Evolutionary conservation across 2,797 vertebrate species (phyloP), one percentile per base, ranked within the genome.

Genomic region (Peromyscus aztecus): DNA sequence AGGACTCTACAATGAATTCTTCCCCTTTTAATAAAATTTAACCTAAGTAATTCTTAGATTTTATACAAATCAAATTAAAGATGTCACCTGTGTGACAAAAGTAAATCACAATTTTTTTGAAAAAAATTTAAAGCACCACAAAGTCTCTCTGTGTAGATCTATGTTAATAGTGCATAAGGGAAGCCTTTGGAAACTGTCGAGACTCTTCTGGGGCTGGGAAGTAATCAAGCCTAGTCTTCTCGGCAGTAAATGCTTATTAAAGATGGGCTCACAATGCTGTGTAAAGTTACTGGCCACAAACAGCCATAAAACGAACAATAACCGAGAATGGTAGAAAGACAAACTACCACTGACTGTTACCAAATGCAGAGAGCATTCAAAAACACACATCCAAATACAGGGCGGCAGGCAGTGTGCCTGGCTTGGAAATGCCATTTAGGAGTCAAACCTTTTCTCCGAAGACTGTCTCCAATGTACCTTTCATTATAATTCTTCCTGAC

Each of bases 161-260:
- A 91, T 97, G 91, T 97, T 97, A 94, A 93, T 71, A 88, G 46
- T 11, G 19, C 31, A 88, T 65, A 65, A 88, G 31, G n/a, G 93
- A 97, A 97, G 21, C 90, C 94, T 16, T 12, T 43, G 12, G 84
- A 90, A 98, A 95, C 37, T n/a, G 6, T 65, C 78, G 89, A 94
- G 92, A 77, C 9, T 14, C 16, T 75, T 27, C 80, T 90, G 89
- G 97, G 95, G 34, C 91, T 61, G 97, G 73, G 96, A 97, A 96
- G 75, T 93, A 97, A 97, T 71, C 94, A 97, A 98, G 0, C 3
- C 65, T 95, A 85, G 76, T 95, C 37, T 96, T 69, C 76, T 97
- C 63, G 96, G 94, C 87, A 96, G 49, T 82, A 97, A 97, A 95
- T 96, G 23, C 24, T 98, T 97, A 95, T 93, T 98, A 97, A 97